phyloP scores from a whole-genome alignment of 2,113 vertebrate genomes.

The Manacus vitellinus region DNA sequence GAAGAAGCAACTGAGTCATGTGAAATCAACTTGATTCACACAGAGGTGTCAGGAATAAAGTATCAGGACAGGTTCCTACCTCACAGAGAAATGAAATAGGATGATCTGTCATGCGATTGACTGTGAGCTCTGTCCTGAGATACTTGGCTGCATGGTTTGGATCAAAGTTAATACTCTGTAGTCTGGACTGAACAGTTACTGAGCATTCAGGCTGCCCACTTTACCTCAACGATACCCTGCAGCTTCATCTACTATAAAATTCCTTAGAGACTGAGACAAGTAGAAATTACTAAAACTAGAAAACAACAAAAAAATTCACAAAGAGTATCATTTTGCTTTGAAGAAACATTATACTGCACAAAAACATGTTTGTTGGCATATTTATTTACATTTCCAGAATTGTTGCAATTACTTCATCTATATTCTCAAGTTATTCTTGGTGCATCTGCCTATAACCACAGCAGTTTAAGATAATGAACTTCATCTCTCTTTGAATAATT shows the following conservation, averaged over 20 bases:
- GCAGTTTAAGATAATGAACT: background rate
- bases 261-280: background rate
- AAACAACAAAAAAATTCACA: background rate
- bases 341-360: background rate
- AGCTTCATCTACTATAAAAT: background rate
- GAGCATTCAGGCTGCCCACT: background rate
- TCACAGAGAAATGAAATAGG: background rate
- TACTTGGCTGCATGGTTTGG: background rate
- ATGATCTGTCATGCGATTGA: background rate
- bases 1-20: background rate
- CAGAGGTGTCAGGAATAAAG: background rate
- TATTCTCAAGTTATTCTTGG: background rate
- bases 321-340: background rate
- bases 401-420: background rate
- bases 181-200: background rate
- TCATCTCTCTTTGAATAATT: background rate
- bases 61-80: background rate
- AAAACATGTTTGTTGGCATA: background rate
- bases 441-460: background rate
- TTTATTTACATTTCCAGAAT: background rate
- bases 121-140: background rate
- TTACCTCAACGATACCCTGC: background rate
- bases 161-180: background rate
- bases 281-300: background rate
- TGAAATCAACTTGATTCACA: background rate